Evolutionary conservation across 2,888 invertebrate species (phyloP).

Genomic region (Arenicola marina): DNA sequence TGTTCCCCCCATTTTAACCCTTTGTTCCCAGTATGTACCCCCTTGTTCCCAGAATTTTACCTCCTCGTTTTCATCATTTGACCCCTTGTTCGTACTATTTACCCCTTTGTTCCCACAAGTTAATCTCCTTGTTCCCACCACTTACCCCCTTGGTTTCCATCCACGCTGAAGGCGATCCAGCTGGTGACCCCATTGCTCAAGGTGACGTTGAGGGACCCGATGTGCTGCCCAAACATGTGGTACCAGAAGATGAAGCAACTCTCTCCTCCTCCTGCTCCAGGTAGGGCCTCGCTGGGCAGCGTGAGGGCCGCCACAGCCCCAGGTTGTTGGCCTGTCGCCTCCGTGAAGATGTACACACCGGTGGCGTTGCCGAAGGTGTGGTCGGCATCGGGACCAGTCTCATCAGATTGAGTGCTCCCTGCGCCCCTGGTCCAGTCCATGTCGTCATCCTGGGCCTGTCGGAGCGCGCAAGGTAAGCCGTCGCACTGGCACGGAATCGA

Average conservation of each 20-base stretch:
- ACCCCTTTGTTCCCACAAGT: too few relatives aligned
- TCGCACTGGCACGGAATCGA: not conserved
- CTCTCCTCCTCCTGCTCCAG: too few relatives aligned
- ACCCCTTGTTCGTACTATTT: too few relatives aligned
- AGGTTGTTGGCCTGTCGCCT: not conserved
- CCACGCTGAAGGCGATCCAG: too few relatives aligned
- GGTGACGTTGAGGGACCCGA: not conserved
- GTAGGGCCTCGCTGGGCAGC: not conserved
- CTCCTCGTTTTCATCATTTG: too few relatives aligned
- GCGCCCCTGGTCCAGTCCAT: not conserved
- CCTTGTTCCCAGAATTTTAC: too few relatives aligned
- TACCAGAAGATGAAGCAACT: not conserved
- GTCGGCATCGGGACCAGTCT: not conserved
- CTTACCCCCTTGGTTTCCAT: too few relatives aligned
- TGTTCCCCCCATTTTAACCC: too few relatives aligned
- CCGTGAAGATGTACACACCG: conserved; percentile 2
- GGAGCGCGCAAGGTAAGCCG: not conserved
- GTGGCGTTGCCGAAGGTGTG: not conserved
- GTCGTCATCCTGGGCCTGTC: not conserved
- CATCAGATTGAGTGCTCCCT: not conserved
- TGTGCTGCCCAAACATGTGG: conserved; percentile 9
- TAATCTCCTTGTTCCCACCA: too few relatives aligned
- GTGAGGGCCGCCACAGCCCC: not conserved
- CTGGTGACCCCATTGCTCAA: not conserved
- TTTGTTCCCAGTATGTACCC: too few relatives aligned